Evolutionary conservation across 1,140 invertebrate species (phyloP), one percentile per base, ranked within the genome.

Genomic region (Drosophila dunni): DNA sequence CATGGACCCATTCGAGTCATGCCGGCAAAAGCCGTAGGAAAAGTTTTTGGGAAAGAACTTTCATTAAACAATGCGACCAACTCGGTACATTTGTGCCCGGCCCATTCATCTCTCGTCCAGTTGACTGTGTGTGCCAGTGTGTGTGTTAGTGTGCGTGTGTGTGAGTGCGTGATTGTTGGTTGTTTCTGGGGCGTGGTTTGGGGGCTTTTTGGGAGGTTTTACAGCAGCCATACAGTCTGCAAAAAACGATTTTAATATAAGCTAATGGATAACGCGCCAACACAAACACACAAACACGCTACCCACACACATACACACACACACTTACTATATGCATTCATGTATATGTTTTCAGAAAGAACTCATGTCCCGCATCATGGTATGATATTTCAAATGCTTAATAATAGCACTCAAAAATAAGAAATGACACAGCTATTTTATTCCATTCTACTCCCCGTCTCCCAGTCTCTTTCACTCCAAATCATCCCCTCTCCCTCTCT

Each of bases 301-400:
- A 76, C 51, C 51, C 62, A 60, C 44, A 77, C 54, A 51, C 36
- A 33, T 60, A 56, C 15, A 70, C 51, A 50, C 46, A 73, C 51
- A 29, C n/a, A 42, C n/a, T 29, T 5, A 29, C 24, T 5, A 46
- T 63, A 48, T 56, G 48, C 60, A 66, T 75, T 50, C 53, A 70
- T 68, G 57, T 66, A 46, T 51, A 64, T 33, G 57, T 50, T 50
- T 62, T 9, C 7, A n/a, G 57, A 56, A 66, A 54, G 36, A 36
- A 75, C 40, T 48, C 68, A 56, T 73, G 61, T 88, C 74, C 84
- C 84, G 84, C 84, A 89, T 89, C 75, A 76, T 80, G 71, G 84
- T 89, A 81, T 89, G 85, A 89, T 89, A 84, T 89, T 89, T 89
- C 85, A 89, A 89, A 90, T 89, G 85, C 80, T 81, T 84, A 89